A percentile compares a stretch with the other conserved stretches of the same genome.
Conservation (phyloP, 2,888 invertebrate species). For the Andrena bicolor region DNA sequence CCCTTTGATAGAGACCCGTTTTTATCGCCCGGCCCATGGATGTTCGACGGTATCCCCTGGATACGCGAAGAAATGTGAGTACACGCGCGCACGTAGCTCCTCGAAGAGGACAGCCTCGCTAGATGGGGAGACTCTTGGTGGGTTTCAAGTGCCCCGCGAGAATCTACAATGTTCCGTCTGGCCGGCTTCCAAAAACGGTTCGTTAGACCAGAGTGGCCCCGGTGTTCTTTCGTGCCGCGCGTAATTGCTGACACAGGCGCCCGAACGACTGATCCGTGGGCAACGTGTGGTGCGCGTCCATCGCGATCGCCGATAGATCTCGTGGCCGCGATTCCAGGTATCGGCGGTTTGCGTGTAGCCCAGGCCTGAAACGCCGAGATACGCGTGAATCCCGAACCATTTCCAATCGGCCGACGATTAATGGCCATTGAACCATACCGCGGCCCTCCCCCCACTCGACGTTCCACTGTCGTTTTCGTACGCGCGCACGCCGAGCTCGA, state of each 20-base stretch:
- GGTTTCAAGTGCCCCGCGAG: background rate
- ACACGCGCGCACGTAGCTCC: background rate
- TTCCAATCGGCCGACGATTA: conserved; percentile 61
- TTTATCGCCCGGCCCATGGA: background rate
- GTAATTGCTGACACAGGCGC: background rate
- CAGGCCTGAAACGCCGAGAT: conserved; percentile 48
- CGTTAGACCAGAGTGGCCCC: background rate
- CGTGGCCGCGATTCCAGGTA: conserved; percentile 14
- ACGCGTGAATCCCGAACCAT: conserved; percentile 49
- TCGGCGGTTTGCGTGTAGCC: conserved; percentile 31
- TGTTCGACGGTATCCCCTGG: background rate
- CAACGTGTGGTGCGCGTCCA: conserved; percentile 24
- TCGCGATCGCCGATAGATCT: conserved; percentile 46
- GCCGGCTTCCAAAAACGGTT: background rate
- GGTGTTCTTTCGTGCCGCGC: background rate
- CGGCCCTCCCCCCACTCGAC: background rate
- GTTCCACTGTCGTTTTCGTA: conserved; percentile 4
- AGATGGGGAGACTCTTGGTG: background rate
- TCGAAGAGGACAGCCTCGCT: too few relatives aligned
- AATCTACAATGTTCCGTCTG: background rate
- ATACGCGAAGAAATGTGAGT: conserved; percentile 21
- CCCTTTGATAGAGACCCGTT: background rate
- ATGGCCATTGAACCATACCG: conserved; percentile 42
- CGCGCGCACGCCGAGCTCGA: background rate
- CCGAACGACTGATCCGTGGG: background rate